Base-by-base conservation (phyloP, 1,140 invertebrate genomes). In the Ostrea denselamellosa region DNA sequence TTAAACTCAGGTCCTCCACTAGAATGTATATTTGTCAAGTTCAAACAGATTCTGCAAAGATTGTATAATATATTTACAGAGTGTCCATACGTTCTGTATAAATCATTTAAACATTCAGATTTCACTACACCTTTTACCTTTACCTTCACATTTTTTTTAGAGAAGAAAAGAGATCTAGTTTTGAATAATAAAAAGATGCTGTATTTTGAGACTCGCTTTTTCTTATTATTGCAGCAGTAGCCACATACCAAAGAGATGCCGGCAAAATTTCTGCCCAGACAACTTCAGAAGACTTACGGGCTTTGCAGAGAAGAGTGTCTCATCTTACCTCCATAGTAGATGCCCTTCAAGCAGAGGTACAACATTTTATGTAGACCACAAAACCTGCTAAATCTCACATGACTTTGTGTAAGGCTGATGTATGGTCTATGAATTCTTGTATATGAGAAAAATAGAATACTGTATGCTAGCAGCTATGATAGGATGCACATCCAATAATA, bases 241-340 rank as follows among this genome's bases (percentile, higher is more conserved):
- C 68, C 9, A 34, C 68, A 28, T 71, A 71, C 68, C 68, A 71
- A 34, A 71, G 25, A 71, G 68, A 71, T 34, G 68, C 22, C 28
- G 5, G 68, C 28, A 28, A 71, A 28, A 17, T 71, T 71, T 71
- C 68, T 17, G 8, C 25, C 25, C 68, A 28, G 68, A 71, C 68
- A 71, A 34, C 68, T 14, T 14, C 68, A 10, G 68, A 71, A 34
- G 82, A 83, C 17, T 52, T 83, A 53, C 19, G 82, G 53, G 34
- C 82, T n/a, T 53, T 83, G 22, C 82, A 83, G 51, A 54, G 53
- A 83, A n/a, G 82, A 19, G 14, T 83, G n/a, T 53, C 82, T 52
- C 82, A 54, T 54, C 44, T 83, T 7, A 83, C 82, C 2, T 83
- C 82, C 10, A 17, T 83, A 4, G 82, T 83, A 5, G 44, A 83